Evolutionary conservation across 1,140 invertebrate genomes (phyloP).

Genomic region (Penaeus vannamei): DNA sequence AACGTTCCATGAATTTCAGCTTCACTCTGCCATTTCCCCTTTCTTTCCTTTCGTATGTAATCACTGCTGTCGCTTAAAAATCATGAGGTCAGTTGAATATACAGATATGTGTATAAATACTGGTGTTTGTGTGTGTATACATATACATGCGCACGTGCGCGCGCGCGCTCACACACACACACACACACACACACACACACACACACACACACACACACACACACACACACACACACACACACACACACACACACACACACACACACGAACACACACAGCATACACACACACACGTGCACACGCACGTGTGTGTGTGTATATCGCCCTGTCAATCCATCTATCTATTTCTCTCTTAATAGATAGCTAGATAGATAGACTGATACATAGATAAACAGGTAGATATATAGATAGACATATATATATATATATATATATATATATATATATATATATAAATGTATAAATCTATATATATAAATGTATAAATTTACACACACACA

Average conservation of each 20-base stretch:
- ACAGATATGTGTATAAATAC: constrained; percentile 2
- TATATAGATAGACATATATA: constrained; percentile 35
- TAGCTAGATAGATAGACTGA: constrained; percentile 1
- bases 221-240: not conserved
- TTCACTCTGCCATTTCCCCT: no score
- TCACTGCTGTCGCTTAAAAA: no score
- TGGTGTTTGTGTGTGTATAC: not conserved
- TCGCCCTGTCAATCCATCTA: no score
- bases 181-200: constrained; percentile 37
- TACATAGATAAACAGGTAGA: constrained; percentile 24
- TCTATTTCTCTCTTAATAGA: no score
- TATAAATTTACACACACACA: constrained; percentile 29
- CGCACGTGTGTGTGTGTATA: no score
- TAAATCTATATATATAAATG: constrained; percentile 36
- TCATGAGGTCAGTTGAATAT: not conserved
- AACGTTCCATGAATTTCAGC: no score
- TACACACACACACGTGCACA: no score
- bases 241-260: not conserved
- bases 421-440: constrained; percentile 43
- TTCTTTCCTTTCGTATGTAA: no score
- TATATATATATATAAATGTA: constrained; percentile 40
- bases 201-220: constrained; percentile 29
- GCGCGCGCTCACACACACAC: not conserved
- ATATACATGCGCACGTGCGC: not conserved
- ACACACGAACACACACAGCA: no score